Evolutionary conservation across 37 sponge, comb jelly and placozoan genomes (phyloP).

Genomic region (Aphrocallistes beatrix): DNA sequence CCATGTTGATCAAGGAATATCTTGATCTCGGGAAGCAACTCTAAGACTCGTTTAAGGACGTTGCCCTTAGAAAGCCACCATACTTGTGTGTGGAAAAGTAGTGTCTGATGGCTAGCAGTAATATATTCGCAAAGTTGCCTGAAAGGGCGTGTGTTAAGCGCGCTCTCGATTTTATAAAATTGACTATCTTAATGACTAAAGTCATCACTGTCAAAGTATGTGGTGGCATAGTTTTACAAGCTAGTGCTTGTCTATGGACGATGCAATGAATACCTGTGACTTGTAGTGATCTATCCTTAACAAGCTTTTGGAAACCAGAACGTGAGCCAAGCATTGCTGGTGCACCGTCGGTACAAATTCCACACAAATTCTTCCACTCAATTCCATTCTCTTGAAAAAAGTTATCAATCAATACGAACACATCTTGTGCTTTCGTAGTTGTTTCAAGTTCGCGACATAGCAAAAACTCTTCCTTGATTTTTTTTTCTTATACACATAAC

Average conservation of each 20-base stretch:
- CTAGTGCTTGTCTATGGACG: constrained; percentile 14
- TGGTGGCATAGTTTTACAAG: constrained; percentile 14
- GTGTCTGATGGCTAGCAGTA: constrained; percentile 1
- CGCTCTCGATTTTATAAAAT: constrained; percentile 3
- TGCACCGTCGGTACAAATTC: neutral
- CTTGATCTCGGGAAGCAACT: constrained; percentile 19
- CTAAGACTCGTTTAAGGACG: constrained; percentile 19
- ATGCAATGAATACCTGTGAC: constrained; percentile 7
- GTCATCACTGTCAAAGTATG: constrained; percentile 15
- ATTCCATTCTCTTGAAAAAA: constrained; percentile 12
- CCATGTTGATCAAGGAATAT: constrained; percentile 18
- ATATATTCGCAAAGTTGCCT: neutral
- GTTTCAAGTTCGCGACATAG: constrained; percentile 13
- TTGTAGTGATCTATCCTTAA: neutral
- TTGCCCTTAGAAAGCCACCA: constrained; percentile 18
- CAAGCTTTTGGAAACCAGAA: constrained; percentile 13
- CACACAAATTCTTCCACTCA: constrained; percentile 19
- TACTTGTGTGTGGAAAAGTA: neutral
- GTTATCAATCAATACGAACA: constrained; percentile 11
- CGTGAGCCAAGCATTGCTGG: constrained; percentile 15
- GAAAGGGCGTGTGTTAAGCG: constrained; percentile 10
- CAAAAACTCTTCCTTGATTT: constrained; percentile 8
- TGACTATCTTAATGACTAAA: neutral
- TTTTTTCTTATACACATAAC: constrained; percentile 14
- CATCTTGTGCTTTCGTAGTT: constrained; percentile 16